Evolutionary conservation across 2,113 vertebrate genomes (phyloP).

Genomic region (Agapornis roseicollis): DNA sequence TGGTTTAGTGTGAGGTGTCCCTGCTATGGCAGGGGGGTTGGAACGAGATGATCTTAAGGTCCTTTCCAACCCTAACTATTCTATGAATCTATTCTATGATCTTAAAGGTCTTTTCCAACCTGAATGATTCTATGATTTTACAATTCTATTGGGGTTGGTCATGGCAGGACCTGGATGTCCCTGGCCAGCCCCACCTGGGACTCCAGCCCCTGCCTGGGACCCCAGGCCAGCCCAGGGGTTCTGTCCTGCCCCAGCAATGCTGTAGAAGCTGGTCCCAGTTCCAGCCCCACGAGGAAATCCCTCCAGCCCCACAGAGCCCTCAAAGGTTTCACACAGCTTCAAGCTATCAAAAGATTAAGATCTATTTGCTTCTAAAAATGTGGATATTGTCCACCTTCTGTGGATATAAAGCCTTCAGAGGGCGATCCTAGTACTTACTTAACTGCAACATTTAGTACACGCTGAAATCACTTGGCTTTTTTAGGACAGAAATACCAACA

Average conservation of each 20-base stretch:
- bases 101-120: not conserved
- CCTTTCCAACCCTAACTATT: too few relatives aligned
- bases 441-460: not conserved
- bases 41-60: too few relatives aligned
- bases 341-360: not conserved
- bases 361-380: not conserved
- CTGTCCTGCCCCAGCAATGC: not conserved
- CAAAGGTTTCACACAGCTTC: not conserved
- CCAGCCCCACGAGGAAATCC: fast-evolving
- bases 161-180: not conserved
- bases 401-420: not conserved
- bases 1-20: too few relatives aligned
- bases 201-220: not conserved
- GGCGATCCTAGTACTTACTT: not conserved
- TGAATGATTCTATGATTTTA: not conserved
- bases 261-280: fast-evolving
- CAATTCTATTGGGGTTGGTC: not conserved
- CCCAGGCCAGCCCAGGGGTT: not conserved
- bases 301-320: not conserved
- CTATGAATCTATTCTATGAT: too few relatives aligned
- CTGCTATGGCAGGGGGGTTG: too few relatives aligned
- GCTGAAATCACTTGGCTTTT: not conserved
- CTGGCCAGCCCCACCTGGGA: not conserved
- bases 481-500: not conserved
- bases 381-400: not conserved